A percentile compares a stretch with the other conserved stretches of the same genome.
Evolutionary conservation across 1,140 invertebrate species (phyloP).

Genomic region (Nylanderia fulva): DNA sequence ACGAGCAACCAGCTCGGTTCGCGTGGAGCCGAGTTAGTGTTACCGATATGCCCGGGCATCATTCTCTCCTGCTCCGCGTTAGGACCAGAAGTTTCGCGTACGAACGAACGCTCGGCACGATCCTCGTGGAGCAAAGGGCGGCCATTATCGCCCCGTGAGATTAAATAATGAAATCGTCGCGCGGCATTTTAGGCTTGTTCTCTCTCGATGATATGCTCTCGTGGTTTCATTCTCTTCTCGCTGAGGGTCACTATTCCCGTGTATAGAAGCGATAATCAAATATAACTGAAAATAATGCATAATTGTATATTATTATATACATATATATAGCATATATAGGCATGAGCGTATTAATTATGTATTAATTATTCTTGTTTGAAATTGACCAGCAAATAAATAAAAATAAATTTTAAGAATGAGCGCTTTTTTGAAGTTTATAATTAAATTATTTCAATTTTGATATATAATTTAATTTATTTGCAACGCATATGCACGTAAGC

Average conservation of each 20-base stretch:
- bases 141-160: slow-evolving; percentile 68
- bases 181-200: background rate
- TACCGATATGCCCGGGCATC: slow-evolving; percentile 76
- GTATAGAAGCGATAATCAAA: background rate
- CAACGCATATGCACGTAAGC: background rate
- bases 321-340: background rate
- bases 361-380: background rate
- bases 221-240: background rate
- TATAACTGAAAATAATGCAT: background rate
- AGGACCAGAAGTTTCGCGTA: slow-evolving; percentile 34
- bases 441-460: background rate
- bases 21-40: slow-evolving; percentile 73
- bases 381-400: background rate
- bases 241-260: background rate
- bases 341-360: background rate
- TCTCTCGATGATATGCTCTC: background rate
- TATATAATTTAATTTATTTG: background rate
- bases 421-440: background rate
- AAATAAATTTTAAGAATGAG: background rate
- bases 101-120: slow-evolving; percentile 21
- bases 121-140: slow-evolving; percentile 12
- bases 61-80: slow-evolving; percentile 24
- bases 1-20: slow-evolving; percentile 75
- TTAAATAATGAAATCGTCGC: slow-evolving; percentile 65
- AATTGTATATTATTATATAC: background rate